These are phyloP conservation scores for Epistrophe grossulariae DNA, from an alignment of 2,888 invertebrate species.

Conservation along the genomic window DNA sequence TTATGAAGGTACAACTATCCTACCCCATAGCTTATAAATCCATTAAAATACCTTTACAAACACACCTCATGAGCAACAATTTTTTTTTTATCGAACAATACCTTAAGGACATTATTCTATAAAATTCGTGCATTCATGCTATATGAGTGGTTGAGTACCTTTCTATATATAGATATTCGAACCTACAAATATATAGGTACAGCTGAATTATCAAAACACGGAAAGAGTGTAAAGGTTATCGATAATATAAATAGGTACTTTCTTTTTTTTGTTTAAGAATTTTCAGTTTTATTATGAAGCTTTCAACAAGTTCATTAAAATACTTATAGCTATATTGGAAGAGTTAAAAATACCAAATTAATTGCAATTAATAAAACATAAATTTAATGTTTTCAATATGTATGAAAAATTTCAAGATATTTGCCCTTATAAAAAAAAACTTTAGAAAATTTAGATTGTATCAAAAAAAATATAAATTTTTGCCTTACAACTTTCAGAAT, in stretches of 20 bases:
- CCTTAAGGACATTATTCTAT: slow-evolving; percentile 3
- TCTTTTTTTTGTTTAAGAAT: neutral
- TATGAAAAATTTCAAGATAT: neutral
- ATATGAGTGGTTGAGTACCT: neutral
- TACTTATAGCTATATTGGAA: no score
- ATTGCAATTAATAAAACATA: neutral
- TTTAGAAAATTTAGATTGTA: neutral
- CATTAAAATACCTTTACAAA: slow-evolving; percentile 20
- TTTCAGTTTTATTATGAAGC: neutral
- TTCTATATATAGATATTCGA: neutral
- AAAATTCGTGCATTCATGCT: slow-evolving; percentile 15
- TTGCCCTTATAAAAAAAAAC: neutral
- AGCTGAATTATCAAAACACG: neutral
- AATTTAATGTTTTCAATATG: neutral
- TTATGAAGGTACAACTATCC: neutral
- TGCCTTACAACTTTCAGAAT: neutral
- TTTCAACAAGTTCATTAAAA: neutral
- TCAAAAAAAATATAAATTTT: neutral
- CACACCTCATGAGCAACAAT: slow-evolving; percentile 29
- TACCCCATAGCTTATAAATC: neutral
- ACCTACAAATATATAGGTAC: neutral
- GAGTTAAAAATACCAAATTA: neutral
- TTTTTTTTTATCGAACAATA: slow-evolving; percentile 7
- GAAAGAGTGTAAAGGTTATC: slow-evolving; percentile 10
- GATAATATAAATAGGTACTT: no score